phyloP scores from a whole-genome alignment of 2,113 vertebrate genomes.

The Ictalurus punctatus region DNA sequence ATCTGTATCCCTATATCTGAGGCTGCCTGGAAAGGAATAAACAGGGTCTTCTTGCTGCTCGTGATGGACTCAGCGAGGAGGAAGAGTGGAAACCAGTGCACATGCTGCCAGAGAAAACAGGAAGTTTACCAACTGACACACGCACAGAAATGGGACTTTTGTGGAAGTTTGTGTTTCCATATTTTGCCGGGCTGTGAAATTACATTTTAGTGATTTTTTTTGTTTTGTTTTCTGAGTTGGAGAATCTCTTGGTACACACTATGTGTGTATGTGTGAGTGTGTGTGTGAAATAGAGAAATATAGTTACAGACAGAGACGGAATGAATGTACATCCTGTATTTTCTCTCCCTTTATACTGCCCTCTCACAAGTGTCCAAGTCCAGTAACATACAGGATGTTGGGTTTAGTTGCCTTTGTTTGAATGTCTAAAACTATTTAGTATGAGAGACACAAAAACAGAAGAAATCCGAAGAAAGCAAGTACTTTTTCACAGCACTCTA shows the following conservation, averaged over 20 bases:
- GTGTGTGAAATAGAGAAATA: slow-evolving; percentile 1
- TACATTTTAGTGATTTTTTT: background rate
- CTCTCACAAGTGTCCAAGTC: background rate
- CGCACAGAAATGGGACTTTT: background rate
- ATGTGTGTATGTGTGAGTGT: slow-evolving; percentile 7
- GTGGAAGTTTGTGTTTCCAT: background rate
- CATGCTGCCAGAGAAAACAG: slow-evolving; percentile 22
- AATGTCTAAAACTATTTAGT: too few relatives aligned
- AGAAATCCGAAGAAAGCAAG: too few relatives aligned
- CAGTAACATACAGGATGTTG: background rate
- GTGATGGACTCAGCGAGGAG: background rate
- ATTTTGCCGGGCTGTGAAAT: background rate
- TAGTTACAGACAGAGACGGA: slow-evolving; percentile 13
- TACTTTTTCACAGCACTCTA: too few relatives aligned
- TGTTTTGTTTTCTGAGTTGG: slow-evolving; percentile 18
- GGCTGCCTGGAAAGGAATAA: background rate
- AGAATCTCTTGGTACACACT: slow-evolving; percentile 47
- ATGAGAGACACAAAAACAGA: too few relatives aligned
- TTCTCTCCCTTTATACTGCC: slow-evolving; percentile 12
- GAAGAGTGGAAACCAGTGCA: background rate
- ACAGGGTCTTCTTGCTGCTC: slow-evolving; percentile 12
- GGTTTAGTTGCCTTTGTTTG: too few relatives aligned
- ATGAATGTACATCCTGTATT: background rate
- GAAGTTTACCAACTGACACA: background rate
- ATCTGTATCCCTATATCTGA: background rate